A percentile compares a stretch with the other conserved stretches of the same genome.
Conservation (phyloP, 2,113 vertebrate species). For the Aramus guarauna region DNA sequence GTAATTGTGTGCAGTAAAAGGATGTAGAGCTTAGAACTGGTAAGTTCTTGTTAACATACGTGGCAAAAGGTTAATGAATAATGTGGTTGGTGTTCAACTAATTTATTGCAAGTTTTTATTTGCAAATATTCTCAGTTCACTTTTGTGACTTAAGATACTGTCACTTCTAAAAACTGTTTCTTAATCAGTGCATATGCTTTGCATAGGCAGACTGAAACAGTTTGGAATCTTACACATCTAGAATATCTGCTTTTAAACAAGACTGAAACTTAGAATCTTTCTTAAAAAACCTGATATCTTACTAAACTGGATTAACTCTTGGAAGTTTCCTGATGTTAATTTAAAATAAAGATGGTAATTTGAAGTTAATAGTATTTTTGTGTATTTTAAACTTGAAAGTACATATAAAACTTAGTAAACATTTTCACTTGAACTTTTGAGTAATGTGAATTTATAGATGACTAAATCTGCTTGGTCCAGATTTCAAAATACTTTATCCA, state of each 20-base stretch:
- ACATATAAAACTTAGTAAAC: background rate
- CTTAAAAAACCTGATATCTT: background rate
- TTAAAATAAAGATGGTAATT: background rate
- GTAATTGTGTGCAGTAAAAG: background rate
- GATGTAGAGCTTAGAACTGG: background rate
- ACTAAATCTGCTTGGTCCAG: background rate
- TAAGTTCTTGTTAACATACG: background rate
- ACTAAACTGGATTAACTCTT: background rate
- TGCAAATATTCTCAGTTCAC: background rate
- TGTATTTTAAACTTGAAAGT: background rate
- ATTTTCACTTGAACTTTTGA: background rate
- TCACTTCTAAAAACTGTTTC: background rate
- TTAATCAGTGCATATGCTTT: background rate
- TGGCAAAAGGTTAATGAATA: background rate
- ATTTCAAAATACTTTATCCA: background rate
- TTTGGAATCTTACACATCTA: background rate
- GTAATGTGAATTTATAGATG: background rate
- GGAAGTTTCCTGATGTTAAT: background rate
- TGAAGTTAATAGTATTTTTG: background rate
- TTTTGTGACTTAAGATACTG: background rate
- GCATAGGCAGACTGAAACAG: background rate
- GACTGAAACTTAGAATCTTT: background rate
- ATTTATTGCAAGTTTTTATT: background rate
- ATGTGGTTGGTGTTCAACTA: background rate
- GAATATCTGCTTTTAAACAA: slow-evolving; percentile 66